Evolutionary conservation across 2,113 vertebrate genomes (phyloP).

Genomic region (Chrysochloris asiatica): DNA sequence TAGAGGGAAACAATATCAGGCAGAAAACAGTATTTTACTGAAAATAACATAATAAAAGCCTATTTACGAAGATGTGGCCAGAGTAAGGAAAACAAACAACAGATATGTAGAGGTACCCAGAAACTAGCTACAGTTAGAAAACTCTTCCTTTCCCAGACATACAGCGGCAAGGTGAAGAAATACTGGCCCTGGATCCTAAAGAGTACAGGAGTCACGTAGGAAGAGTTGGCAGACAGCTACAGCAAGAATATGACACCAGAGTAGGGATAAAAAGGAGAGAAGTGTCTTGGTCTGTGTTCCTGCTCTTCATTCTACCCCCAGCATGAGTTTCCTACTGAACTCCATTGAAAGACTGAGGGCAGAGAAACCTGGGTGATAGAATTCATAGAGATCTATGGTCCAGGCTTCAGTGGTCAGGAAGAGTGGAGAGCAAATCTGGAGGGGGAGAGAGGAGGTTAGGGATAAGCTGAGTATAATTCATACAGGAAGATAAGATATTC

Average conservation of each 20-base stretch:
- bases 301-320: background rate
- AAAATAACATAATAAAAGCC: slow-evolving; percentile 34
- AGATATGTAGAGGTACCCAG: background rate
- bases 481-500: slow-evolving; percentile 22
- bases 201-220: background rate
- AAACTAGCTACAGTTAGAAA: background rate
- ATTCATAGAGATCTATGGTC: background rate
- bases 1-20: background rate
- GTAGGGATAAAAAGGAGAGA: background rate
- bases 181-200: background rate
- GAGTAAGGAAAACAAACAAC: slow-evolving; percentile 8
- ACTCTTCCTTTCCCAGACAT: background rate
- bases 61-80: slow-evolving; percentile 28
- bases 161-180: background rate
- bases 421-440: background rate
- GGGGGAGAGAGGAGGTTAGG: no score
- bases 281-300: background rate
- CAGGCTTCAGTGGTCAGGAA: background rate
- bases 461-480: background rate
- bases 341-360: background rate
- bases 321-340: background rate
- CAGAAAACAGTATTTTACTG: slow-evolving; percentile 13
- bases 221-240: background rate
- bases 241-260: background rate
- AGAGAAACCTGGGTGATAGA: background rate